Evolutionary conservation across 2,113 vertebrate genomes (phyloP), one percentile per base, ranked within the genome.

Genomic region (Emydocephalus ijimae): DNA sequence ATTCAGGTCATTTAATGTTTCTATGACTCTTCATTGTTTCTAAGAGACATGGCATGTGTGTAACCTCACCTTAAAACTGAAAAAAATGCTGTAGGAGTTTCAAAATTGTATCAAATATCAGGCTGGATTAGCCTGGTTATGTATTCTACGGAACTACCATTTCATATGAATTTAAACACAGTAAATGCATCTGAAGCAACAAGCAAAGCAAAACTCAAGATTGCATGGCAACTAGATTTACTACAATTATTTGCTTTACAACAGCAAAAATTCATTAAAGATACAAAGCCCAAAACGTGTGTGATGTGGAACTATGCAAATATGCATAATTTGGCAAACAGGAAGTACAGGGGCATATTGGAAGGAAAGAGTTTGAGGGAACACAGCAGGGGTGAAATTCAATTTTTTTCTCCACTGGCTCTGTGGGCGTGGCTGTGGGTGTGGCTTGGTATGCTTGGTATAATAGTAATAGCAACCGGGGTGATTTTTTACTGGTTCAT

Each of bases 1-100:
- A 85, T 85, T 95, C 93, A 95, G 95, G 95, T 89, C 56, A 94
- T 94, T 96, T 95, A 95, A 94, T 93, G 4, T 61, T 29, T 0
- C 43, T 43, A 81, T 81, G 93, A 14, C 48, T 12, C 88, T 29
- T 91, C 26, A 52, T 93, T 95, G 90, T 91, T 94, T 95, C 94
- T 23, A 0, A 85, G 93, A 91, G 55, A 94, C 93, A 91, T 90
- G 94, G 91, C 88, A 81, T 85, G 93, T 69, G 43, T 69, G 26
- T 26, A 55, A 92, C 88, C 93, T 56, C 85, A 90, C 15, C 85
- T 91, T 55, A 0, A 0, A 81, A 39, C 20, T 93, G 92, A 91
- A 94, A 92, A 93, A 91, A 85, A 94, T 91, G 56, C 64, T 89
- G 69, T 50, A 88, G 48, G 89, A 64, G 88, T 92, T 94, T 96